Base-by-base conservation (phyloP, 1,140 invertebrate species). In the Drosophila ohnishii region DNA sequence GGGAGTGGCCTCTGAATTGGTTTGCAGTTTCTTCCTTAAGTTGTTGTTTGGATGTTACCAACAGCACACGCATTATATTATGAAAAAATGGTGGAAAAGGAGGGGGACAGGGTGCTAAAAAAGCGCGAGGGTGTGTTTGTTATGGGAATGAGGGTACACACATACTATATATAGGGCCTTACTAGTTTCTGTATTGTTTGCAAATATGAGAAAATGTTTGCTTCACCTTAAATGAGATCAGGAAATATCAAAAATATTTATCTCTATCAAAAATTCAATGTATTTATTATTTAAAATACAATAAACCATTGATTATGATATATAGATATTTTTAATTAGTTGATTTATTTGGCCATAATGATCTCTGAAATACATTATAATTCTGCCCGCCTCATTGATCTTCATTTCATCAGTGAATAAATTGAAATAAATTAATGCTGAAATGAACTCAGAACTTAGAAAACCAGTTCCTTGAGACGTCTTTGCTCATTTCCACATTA, bases 41-140 rank as follows among this genome's bases (percentile, higher is more conserved):
- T 60, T 53, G 50, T 32, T 50, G 42, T 10, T 32, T 59, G 28
- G 40, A 47, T 45, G 42, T 48, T 66, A 16, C 25, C 61, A 66
- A 48, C 14, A 42, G 48, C 61, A 80, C 77, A 80, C 77, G 77
- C 77, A 80, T 57, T 70, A 69, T 55, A 37, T 28, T 35, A 34
- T 16, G 9, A 11, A 64, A 61, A 56, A 42, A 10, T 25, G 0
- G 19, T 19, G 30, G 32, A 22, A 25, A 16, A 30, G 10, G 10
- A 8, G 2, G 11, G 25, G 3, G 25, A n/a, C 45, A 47, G 42
- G 44, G 34, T 14, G 37, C 34, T 63, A 37, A 9, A 44, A 63
- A 62, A 42, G 37, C 10, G 25, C 7, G 40, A 25, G 34, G 61
- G 61, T 39, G 42, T 48, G 61, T 39, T 25, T 61, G 56, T 40